Evolutionary conservation across 2,797 vertebrate genomes (phyloP).

Genomic region (Enteromius afrohamiltoni): DNA sequence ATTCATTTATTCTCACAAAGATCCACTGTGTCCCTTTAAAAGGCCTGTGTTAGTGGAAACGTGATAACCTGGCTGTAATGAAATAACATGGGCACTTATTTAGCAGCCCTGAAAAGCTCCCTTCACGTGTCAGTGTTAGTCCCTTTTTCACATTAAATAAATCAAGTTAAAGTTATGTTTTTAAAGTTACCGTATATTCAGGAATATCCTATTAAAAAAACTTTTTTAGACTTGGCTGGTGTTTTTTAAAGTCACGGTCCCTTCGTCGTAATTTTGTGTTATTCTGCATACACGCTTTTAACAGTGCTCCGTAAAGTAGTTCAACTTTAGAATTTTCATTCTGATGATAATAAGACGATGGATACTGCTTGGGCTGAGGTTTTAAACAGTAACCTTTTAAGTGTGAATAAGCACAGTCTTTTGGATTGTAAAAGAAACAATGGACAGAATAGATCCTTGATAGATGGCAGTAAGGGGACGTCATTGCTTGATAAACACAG

Average conservation of each 20-base stretch:
- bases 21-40: slow-evolving; percentile 61
- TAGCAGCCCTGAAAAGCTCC: slow-evolving; percentile 58
- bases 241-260: not conserved
- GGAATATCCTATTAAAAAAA: not conserved
- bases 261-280: not conserved
- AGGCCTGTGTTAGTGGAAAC: slow-evolving; percentile 58
- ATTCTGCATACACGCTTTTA: not conserved
- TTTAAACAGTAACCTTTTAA: slow-evolving; percentile 13
- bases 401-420: slow-evolving; percentile 9
- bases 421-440: slow-evolving; percentile 3
- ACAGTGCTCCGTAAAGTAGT: not conserved
- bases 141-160: slow-evolving; percentile 13
- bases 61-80: slow-evolving; percentile 63
- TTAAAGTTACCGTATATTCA: slow-evolving; percentile 5
- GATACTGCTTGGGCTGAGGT: not conserved
- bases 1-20: slow-evolving; percentile 63
- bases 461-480: not conserved
- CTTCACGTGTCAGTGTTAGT: slow-evolving; percentile 36
- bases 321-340: not conserved
- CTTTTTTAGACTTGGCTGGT: not conserved
- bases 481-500: not conserved
- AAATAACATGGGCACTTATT: slow-evolving; percentile 58
- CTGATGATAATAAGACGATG: not conserved
- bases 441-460: not conserved
- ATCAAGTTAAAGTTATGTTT: slow-evolving; percentile 11